Evolutionary conservation across 2,797 vertebrate genomes (phyloP), one percentile per base, ranked within the genome.

Genomic region (Enteromius mattozi): DNA sequence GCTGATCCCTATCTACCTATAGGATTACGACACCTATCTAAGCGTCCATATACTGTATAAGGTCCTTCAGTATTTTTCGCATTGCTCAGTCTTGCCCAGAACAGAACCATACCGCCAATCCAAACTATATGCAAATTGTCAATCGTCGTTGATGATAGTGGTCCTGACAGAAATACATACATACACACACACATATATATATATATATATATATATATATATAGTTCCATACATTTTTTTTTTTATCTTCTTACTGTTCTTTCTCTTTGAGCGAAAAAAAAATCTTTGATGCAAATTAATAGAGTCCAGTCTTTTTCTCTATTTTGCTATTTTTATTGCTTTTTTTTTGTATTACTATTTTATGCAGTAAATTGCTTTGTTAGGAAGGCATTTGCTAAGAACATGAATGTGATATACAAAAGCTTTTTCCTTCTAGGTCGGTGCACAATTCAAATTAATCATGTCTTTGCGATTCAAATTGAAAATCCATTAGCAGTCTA

Each of bases 401-500:
- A 47, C 24, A n/a, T 21, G 16, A 74, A 82, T 72, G 9, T 24
- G 42, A 35, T 68, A 3, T 72, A 71, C 16, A 72, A 47, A 59
- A 59, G 49, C 66, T 59, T 72, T 72, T 33, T 24, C 51, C 56
- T 47, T 82, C 10, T 47, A 16, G 54, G 37, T 21, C 30, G 1
- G 17, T n/a, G 61, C 68, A 30, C 21, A 45, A 37, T 74, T 56
- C 19, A 80, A 70, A 80, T 80, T 42, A 80, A 69, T 56, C 35
- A 56, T 16, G 65, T 27, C 45, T 80, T 68, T 80, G 65, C 7
- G 4, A 54, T 81, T 70, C 35, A 70, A 81, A 81, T 27, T 54
- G 21, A 59, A 70, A 81, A 81, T 59, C 65, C n/a, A 70, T 81
- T 70, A 30, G 40, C 69, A 27, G 70, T 49, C 42, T 47, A 49